Evolutionary conservation across 2,888 invertebrate species (phyloP).

Genomic region (Brenthis ino): DNA sequence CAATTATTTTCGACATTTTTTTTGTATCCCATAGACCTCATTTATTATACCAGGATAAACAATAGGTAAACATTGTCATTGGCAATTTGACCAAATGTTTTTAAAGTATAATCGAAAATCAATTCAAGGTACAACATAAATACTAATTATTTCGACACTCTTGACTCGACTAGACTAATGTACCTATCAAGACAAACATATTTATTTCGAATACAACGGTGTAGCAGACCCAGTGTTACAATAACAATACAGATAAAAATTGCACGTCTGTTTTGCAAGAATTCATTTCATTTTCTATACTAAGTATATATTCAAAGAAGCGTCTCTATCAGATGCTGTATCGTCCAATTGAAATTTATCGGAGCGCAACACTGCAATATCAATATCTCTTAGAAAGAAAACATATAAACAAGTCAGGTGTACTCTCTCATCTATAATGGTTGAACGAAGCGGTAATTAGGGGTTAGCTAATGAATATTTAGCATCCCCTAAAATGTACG

Average conservation of each 20-base stretch:
- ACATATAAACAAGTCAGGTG: constrained; percentile 74
- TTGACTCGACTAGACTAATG: too few relatives aligned
- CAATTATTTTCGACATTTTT: too few relatives aligned
- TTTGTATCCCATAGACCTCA: too few relatives aligned
- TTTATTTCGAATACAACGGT: too few relatives aligned
- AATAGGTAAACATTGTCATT: too few relatives aligned
- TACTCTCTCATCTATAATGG: constrained; percentile 63
- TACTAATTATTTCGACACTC: too few relatives aligned
- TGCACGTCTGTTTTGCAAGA: constrained; percentile 16
- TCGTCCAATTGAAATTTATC: constrained; percentile 60
- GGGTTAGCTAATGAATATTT: constrained; percentile 77
- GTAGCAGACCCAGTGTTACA: too few relatives aligned
- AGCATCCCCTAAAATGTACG: constrained; percentile 58
- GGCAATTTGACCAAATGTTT: too few relatives aligned
- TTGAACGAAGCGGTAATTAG: constrained; percentile 71
- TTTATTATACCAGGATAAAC: too few relatives aligned
- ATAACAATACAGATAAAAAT: not conserved
- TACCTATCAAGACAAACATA: too few relatives aligned
- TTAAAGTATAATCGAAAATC: too few relatives aligned
- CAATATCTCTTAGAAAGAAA: constrained; percentile 66
- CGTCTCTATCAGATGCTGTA: constrained; percentile 51
- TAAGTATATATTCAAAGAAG: constrained; percentile 12
- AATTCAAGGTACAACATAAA: too few relatives aligned
- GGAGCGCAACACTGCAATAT: constrained; percentile 66
- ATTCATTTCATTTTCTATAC: constrained; percentile 25